Evolutionary conservation across 2,888 invertebrate genomes (phyloP), one percentile per base, ranked within the genome.

Genomic region (Miltochrista miniata): DNA sequence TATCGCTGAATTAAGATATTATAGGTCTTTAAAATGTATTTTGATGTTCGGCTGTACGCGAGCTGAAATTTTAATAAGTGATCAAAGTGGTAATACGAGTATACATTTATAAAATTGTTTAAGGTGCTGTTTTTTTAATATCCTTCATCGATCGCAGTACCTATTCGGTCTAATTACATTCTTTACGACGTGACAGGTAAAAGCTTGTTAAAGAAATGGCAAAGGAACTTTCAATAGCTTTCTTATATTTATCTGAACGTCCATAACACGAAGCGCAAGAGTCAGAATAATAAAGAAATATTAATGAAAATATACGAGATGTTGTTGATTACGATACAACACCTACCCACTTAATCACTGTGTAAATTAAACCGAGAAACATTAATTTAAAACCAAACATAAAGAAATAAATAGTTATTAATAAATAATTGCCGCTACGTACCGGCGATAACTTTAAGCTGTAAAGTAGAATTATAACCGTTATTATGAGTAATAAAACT

Each of bases 401-500:
- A 35, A 50, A 18, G 24, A 11, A 39, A 34, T 47, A 51, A 35
- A 45, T 40, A 13, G 10, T 44, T 14, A 43, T 36, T 38, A 49
- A 45, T 52, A 51, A 56, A 59, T 55, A 36, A 49, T 40, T 45
- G 30, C 37, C 36, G 37, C 31, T 35, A 39, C 15, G n/a, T 40
- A 45, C 36, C 51, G 11, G 54, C 50, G 55, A 63, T 56, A 54
- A 14, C 40, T 56, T 49, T 49, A 37, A 52, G 44, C 45, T 45
- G 40, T 46, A 57, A 59, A 67, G 50, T 49, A 51, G 49, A 54
- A 63, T 61, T 63, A 67, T 52, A 47, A 63, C 66, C 41, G 56
- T 68, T 65, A 68, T 67, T 67, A 68, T 63, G 48, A 46, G 59
- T 54, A 50, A 68, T 68, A 68, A 67, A 67, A 54, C 59, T 45